phyloP scores from a whole-genome alignment of 2,797 vertebrate genomes.

The Hoplostethus atlanticus region DNA sequence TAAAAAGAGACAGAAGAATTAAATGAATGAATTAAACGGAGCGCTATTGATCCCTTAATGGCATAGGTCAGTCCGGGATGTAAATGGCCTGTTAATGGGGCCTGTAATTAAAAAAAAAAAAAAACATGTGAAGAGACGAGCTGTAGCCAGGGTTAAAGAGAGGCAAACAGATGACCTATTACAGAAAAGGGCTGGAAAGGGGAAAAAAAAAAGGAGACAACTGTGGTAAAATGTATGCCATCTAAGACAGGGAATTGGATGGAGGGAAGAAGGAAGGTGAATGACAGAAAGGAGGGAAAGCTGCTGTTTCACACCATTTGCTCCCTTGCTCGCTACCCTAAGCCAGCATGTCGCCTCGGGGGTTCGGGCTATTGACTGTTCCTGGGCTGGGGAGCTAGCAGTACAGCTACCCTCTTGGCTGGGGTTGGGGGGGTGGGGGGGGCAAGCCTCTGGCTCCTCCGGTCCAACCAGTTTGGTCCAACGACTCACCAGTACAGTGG shows the following conservation, averaged over 20 bases:
- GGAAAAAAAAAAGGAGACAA: slow-evolving; percentile 4
- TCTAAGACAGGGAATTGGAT: neutral
- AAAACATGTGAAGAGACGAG: slow-evolving; percentile 16
- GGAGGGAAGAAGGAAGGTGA: neutral
- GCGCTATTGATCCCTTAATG: slow-evolving; percentile 75
- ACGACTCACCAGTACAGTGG: slow-evolving; percentile 38
- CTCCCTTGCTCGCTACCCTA: slow-evolving; percentile 4
- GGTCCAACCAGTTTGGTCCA: slow-evolving; percentile 57
- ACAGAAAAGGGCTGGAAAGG: neutral
- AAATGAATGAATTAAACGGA: slow-evolving; percentile 76
- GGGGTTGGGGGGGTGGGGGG: no score
- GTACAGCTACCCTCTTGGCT: slow-evolving; percentile 36
- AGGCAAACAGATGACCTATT: slow-evolving; percentile 9
- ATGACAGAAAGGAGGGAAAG: neutral
- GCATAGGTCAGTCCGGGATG: slow-evolving; percentile 67
- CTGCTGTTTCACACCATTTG: neutral
- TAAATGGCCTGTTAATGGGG: slow-evolving; percentile 74
- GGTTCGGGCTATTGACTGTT: slow-evolving; percentile 43
- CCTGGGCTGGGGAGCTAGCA: slow-evolving; percentile 30
- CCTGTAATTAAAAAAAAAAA: slow-evolving; percentile 63
- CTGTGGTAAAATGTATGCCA: neutral
- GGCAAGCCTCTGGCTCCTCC: slow-evolving; percentile 46
- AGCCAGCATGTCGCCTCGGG: slow-evolving; percentile 29
- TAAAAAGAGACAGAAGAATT: slow-evolving; percentile 45
- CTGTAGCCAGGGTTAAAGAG: slow-evolving; percentile 18